These are phyloP conservation scores for Volucella zonaria DNA, from an alignment of 2,888 invertebrate species.

Conservation along the genomic window DNA sequence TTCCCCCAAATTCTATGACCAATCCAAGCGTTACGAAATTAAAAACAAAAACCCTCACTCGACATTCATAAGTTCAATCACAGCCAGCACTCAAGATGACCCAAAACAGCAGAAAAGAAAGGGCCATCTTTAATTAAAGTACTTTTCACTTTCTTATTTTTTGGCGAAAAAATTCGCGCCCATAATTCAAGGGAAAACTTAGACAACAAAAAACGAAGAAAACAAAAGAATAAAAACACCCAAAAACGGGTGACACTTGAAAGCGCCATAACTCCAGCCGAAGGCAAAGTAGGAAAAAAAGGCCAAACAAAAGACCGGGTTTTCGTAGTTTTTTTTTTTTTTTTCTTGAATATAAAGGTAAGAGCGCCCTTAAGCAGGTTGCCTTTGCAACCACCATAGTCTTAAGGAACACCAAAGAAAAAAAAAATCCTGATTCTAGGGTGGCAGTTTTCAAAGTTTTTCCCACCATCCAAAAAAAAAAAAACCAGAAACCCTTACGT, in stretches of 20 bases:
- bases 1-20: no score
- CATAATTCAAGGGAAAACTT: constrained; percentile 50
- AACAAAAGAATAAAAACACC: no score
- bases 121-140: constrained; percentile 58
- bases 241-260: constrained; percentile 50
- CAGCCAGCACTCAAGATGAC: constrained; percentile 52
- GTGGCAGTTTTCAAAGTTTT: constrained; percentile 32
- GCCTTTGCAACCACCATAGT: constrained; percentile 12
- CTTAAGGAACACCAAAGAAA: constrained; percentile 42
- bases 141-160: constrained; percentile 25
- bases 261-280: constrained; percentile 20
- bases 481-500: constrained; percentile 34
- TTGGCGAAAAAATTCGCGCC: constrained; percentile 18
- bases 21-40: no score
- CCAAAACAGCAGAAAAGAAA: constrained; percentile 19
- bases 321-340: constrained; percentile 34
- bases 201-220: constrained; percentile 5
- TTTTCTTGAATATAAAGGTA: constrained; percentile 55
- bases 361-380: constrained; percentile 23
- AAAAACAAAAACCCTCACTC: constrained; percentile 33
- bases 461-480: constrained; percentile 13
- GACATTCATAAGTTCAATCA: constrained; percentile 62
- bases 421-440: neutral
- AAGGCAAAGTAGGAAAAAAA: neutral
- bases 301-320: constrained; percentile 22